Conservation (phyloP, 2,797 vertebrate species). For the Hippopotamyrus pictus region DNA sequence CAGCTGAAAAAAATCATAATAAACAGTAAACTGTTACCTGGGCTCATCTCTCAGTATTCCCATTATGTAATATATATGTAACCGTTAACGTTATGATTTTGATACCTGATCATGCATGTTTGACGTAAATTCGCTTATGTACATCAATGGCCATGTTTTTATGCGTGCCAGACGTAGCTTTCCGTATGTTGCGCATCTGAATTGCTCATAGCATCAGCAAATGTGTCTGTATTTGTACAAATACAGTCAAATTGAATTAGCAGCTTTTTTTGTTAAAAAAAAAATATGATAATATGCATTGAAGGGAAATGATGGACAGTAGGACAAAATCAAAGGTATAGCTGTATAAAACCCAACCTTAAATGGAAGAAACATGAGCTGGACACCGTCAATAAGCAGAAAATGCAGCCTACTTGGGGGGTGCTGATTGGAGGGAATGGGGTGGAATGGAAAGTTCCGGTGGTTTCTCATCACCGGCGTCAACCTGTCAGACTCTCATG, state of each 20-base stretch:
- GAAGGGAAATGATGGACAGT: neutral
- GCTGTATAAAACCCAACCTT: neutral
- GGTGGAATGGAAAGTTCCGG: neutral
- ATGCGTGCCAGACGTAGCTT: neutral
- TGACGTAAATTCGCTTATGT: neutral
- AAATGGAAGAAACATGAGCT: neutral
- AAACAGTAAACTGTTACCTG: neutral
- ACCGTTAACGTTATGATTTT: neutral
- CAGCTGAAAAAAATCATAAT: neutral
- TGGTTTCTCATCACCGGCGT: neutral
- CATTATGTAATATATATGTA: neutral
- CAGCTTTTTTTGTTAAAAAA: neutral
- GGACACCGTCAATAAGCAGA: neutral
- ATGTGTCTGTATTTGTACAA: neutral
- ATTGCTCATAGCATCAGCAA: neutral
- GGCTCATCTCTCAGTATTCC: neutral
- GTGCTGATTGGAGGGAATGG: neutral
- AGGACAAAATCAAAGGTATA: neutral
- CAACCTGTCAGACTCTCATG: neutral
- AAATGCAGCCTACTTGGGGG: neutral
- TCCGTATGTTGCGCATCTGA: neutral
- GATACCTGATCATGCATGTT: neutral
- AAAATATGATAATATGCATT: neutral
- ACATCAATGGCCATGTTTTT: neutral
- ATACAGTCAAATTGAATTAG: neutral